Percentiles rank a stretch among this genome's conserved stretches.
These are phyloP conservation scores for Henricia sp. DNA, from an alignment of 53 echinoderm and acorn worm species.

Conservation along the genomic window DNA sequence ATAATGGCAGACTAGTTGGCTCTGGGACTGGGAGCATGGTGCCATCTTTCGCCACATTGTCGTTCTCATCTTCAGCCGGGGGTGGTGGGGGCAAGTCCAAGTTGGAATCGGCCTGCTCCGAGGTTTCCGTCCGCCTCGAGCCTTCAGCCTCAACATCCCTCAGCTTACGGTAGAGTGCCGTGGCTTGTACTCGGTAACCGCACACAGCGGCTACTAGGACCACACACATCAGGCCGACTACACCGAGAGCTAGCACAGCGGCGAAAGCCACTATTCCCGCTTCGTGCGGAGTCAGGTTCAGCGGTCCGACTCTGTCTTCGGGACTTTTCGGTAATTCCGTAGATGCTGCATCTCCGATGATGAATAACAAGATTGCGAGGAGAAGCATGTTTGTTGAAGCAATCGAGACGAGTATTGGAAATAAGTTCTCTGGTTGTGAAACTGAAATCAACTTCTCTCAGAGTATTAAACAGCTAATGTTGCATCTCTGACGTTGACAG, in stretches of 20 bases:
- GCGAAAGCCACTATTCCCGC: not conserved
- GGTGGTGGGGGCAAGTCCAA: slow-evolving; percentile 10
- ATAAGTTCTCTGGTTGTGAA: no score
- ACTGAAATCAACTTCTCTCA: no score
- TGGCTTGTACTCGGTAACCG: slow-evolving; percentile 27
- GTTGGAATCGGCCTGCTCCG: not conserved
- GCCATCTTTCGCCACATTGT: not conserved
- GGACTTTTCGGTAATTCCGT: no score
- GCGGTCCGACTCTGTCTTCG: not conserved
- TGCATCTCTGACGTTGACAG: no score
- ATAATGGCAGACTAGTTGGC: not conserved
- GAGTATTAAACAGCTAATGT: no score
- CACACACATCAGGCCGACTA: not conserved
- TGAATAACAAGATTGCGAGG: no score
- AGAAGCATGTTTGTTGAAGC: no score
- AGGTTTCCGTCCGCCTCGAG: no score
- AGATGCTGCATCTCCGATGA: no score
- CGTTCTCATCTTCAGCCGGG: not conserved
- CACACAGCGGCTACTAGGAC: not conserved
- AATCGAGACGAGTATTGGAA: no score
- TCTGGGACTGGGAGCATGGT: not conserved
- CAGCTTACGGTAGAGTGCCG: not conserved
- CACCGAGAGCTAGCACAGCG: not conserved
- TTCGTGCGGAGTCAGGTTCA: not conserved
- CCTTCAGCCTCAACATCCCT: not conserved